Evolutionary conservation across 2,888 invertebrate genomes (phyloP), one percentile per base, ranked within the genome.

Genomic region (Cheilosia scutellata): DNA sequence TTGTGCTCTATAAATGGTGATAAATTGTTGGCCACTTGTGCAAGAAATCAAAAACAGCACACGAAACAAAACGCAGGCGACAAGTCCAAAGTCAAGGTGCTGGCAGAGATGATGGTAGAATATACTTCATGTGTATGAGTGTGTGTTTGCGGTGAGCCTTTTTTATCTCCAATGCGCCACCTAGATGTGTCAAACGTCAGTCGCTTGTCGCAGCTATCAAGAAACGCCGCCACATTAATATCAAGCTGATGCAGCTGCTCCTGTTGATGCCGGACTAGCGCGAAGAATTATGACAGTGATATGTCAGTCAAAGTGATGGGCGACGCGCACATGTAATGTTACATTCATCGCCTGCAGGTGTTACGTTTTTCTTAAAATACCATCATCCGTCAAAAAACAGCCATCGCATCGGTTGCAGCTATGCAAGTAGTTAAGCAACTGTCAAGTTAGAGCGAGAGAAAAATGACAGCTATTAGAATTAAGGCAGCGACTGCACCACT

Each of bases 1-100:
- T 86, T 86, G 76, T 76, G 76, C 76, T 68, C 86, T 82, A 82
- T 86, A 86, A 86, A 86, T 82, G 86, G 86, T 86, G 82, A 86
- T 86, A 86, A 86, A 86, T 86, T 72, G 82, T 84, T 72, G 68
- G 66, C 72, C 72, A 86, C 82, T 86, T 86, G 72, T 42, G 62
- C 74, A 55, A 76, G 49, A 44, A 60, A 42, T 44, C 60, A 58
- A 72, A 44, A 57, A 58, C 40, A 78, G 62, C 47, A 33, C 68
- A 71, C 42, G 31, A 20, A 60, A 65, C 66, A 31, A 60, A 53
- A 49, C 47, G 11, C 29, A 47, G 65, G 84, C 70, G 65, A 84
- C 80, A 80, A 71, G 58, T 78, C 51, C 65, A 82, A 82, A 82
- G 82, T 82, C 82, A 82, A 82, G 82, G 71, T 77, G 77, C 82